Percentiles rank a stretch among this genome's conserved stretches.
Conservation (phyloP, 2,888 invertebrate genomes). For the Venusia cambrica region DNA sequence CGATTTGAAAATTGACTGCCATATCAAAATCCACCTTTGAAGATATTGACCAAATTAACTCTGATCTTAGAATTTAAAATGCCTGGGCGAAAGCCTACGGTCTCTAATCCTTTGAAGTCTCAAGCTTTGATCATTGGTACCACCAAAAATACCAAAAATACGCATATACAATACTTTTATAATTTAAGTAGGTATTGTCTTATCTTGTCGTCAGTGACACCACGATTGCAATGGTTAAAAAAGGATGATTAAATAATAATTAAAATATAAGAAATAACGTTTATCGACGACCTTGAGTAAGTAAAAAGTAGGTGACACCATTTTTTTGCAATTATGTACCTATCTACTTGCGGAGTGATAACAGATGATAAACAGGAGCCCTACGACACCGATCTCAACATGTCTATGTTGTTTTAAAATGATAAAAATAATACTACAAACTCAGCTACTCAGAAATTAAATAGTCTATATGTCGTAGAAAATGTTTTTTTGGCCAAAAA, state of each 20-base stretch:
- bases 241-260: conserved; percentile 53
- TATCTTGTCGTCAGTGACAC: conserved; percentile 64
- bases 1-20: too few relatives aligned
- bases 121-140: too few relatives aligned
- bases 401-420: conserved; percentile 7
- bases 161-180: neutral
- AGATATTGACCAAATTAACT: too few relatives aligned
- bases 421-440: conserved; percentile 1
- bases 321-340: conserved; percentile 51
- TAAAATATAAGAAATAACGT: conserved; percentile 44
- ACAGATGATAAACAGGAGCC: conserved; percentile 47
- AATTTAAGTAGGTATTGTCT: conserved; percentile 10
- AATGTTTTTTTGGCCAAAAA: too few relatives aligned
- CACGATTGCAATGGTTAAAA: conserved; percentile 46
- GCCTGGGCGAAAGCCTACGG: too few relatives aligned
- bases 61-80: too few relatives aligned
- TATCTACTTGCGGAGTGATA: conserved; percentile 45
- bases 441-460: too few relatives aligned
- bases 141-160: neutral
- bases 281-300: conserved; percentile 69
- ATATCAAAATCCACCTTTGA: too few relatives aligned
- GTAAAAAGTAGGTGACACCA: conserved; percentile 71
- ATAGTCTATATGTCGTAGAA: too few relatives aligned
- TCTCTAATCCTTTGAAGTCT: too few relatives aligned
- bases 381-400: conserved; percentile 33